Conservation (phyloP, 2,797 vertebrate species). For the Trematomus bernacchii region DNA sequence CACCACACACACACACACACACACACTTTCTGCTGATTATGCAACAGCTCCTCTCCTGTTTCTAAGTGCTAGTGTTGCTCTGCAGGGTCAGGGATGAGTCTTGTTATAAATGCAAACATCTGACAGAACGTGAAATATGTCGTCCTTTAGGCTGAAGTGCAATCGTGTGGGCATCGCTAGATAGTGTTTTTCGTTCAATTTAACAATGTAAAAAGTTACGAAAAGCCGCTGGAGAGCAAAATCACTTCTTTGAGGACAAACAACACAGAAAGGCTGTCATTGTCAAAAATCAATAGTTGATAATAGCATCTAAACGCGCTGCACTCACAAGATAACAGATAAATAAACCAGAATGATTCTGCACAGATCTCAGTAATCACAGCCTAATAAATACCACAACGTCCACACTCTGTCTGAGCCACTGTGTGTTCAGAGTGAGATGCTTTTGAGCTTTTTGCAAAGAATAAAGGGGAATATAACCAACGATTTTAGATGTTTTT, state of each 20-base stretch:
- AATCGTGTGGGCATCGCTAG: slow-evolving; percentile 50
- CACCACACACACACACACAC: slow-evolving; percentile 18
- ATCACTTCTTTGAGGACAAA: slow-evolving; percentile 20
- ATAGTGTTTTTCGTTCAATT: background rate
- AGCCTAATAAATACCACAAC: background rate
- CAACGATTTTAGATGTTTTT: background rate
- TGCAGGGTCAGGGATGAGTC: slow-evolving; percentile 62
- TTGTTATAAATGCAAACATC: slow-evolving; percentile 74
- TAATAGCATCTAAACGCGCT: background rate
- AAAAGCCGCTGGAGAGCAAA: background rate
- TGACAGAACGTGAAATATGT: slow-evolving; percentile 66
- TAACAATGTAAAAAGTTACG: background rate
- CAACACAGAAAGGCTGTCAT: background rate
- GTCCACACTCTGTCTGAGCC: background rate
- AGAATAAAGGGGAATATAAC: background rate
- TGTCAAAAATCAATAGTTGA: slow-evolving; percentile 1
- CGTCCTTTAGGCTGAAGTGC: slow-evolving; percentile 67
- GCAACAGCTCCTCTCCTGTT: slow-evolving; percentile 52
- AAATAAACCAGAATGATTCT: slow-evolving; percentile 17
- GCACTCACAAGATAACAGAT: slow-evolving; percentile 23
- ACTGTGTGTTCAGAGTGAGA: no score
- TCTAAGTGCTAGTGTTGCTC: slow-evolving; percentile 63
- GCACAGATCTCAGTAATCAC: background rate
- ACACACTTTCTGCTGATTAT: slow-evolving; percentile 49
- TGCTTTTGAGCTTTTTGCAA: background rate